These are phyloP conservation scores for Triplophysa yarkandensis DNA, from an alignment of 2,797 vertebrate genomes.

Conservation along the genomic window DNA sequence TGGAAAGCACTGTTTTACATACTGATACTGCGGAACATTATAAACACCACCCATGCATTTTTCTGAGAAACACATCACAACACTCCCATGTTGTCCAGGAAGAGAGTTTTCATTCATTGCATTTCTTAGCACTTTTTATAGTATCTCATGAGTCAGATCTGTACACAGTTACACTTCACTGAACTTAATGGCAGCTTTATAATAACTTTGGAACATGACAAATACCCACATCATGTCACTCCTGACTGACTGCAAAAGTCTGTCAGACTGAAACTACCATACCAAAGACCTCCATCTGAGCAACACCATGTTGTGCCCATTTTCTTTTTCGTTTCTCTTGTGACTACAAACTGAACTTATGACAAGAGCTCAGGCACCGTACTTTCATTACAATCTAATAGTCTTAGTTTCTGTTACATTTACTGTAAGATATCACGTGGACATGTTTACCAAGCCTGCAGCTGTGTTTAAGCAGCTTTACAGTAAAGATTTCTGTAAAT, in stretches of 20 bases:
- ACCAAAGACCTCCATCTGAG: slow-evolving; percentile 23
- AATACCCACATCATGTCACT: slow-evolving; percentile 19
- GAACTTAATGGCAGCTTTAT: slow-evolving; percentile 31
- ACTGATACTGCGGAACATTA: neutral
- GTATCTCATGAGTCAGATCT: neutral
- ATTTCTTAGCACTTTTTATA: neutral
- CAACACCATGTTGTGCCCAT: neutral
- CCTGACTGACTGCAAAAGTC: slow-evolving; percentile 9
- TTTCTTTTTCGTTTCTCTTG: slow-evolving; percentile 11
- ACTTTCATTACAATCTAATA: neutral
- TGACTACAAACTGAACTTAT: slow-evolving; percentile 11
- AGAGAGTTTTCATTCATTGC: slow-evolving; percentile 10
- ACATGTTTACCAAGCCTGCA: neutral
- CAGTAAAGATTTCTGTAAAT: neutral
- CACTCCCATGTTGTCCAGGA: neutral
- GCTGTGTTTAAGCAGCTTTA: slow-evolving; percentile 24
- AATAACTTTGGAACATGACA: slow-evolving; percentile 11
- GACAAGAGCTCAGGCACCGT: slow-evolving; percentile 1
- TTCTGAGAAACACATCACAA: neutral
- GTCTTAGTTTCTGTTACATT: slow-evolving; percentile 22
- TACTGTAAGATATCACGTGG: slow-evolving; percentile 25
- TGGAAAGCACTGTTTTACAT: neutral
- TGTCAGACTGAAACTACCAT: slow-evolving; percentile 10
- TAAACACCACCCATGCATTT: neutral
- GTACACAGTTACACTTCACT: slow-evolving; percentile 3